Percentiles rank a stretch among this genome's conserved stretches.
Conservation (phyloP, 92 coral and sea anemone species). For the Parazoanthus swiftii region DNA sequence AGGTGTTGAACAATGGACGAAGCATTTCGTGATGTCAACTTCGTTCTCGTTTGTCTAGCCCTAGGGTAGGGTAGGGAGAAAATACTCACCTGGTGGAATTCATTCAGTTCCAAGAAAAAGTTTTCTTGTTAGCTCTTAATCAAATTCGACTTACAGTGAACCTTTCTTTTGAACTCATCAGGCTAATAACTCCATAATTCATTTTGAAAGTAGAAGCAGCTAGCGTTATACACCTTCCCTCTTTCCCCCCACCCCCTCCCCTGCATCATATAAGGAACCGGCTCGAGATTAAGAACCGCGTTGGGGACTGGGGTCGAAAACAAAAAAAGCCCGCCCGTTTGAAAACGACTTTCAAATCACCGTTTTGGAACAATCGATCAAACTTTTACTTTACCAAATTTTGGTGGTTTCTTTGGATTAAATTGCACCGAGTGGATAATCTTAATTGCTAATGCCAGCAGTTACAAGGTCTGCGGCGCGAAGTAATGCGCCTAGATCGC, state of each 20-base stretch:
- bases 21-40: not conserved
- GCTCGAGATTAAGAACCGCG: not conserved
- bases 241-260: not conserved
- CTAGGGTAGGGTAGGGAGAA: not conserved
- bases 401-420: not conserved
- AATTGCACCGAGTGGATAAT: not conserved
- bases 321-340: constrained; percentile 19
- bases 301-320: not conserved
- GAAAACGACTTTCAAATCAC: constrained; percentile 12
- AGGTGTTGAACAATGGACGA: not conserved
- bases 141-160: not conserved
- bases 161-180: not conserved
- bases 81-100: not conserved
- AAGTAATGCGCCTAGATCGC: constrained; percentile 46
- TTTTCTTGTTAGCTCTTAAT: too few relatives aligned
- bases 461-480: constrained; percentile 72
- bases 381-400: not conserved
- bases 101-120: not conserved
- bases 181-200: not conserved
- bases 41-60: not conserved
- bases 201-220: not conserved
- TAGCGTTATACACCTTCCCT: not conserved
- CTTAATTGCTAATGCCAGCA: constrained; percentile 66
- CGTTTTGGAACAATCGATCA: not conserved
- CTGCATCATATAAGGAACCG: not conserved